phyloP scores from a whole-genome alignment of 1,140 invertebrate species.

The Halotydeus destructor region DNA sequence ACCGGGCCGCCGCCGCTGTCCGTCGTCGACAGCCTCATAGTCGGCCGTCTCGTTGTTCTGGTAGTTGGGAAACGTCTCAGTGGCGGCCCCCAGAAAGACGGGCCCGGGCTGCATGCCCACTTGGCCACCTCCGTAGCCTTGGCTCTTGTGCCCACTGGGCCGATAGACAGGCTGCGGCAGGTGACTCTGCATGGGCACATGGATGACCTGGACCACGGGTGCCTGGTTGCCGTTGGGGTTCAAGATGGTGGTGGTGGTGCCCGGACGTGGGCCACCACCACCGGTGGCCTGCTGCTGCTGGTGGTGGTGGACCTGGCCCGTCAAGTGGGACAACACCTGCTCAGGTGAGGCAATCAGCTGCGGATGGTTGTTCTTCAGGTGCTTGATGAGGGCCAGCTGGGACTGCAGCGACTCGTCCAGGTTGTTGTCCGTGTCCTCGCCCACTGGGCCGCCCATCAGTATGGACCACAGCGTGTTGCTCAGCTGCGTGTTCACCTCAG shows the following conservation, averaged over 20 bases:
- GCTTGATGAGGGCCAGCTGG: constrained; percentile 10
- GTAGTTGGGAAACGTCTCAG: neutral
- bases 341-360: constrained; percentile 15
- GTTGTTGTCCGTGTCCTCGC: neutral
- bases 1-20: neutral
- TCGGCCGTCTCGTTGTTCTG: neutral
- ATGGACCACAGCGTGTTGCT: constrained; percentile 18
- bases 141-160: neutral
- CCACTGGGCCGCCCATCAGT: constrained; percentile 7
- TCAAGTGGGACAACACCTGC: constrained; percentile 12
- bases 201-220: constrained; percentile 14
- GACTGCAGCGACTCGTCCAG: neutral
- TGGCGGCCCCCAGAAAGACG: neutral
- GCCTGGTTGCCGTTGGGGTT: neutral
- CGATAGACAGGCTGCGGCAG: neutral
- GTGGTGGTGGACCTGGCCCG: neutral
- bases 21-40: neutral
- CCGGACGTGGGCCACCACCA: neutral
- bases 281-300: neutral
- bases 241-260: neutral
- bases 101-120: neutral
- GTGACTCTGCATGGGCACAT: constrained; percentile 10
- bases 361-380: constrained; percentile 14
- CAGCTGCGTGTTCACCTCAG: neutral
- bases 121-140: neutral